These are phyloP conservation scores for Falco naumanni DNA, from an alignment of 2,797 vertebrate genomes.

Conservation along the genomic window DNA sequence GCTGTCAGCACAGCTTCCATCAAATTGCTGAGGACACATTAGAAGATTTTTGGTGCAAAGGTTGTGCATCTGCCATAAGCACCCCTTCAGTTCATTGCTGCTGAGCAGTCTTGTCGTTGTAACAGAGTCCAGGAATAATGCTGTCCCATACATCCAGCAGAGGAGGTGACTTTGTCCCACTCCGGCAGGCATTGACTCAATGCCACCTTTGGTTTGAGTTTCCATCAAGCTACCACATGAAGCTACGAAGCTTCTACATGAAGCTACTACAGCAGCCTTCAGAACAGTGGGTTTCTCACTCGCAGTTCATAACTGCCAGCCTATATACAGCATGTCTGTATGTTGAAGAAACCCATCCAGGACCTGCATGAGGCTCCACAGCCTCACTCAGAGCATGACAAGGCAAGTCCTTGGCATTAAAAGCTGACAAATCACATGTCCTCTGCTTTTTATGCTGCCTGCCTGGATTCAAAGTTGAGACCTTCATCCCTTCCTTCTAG, in stretches of 20 bases:
- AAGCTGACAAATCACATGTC: background rate
- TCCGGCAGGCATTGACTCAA: background rate
- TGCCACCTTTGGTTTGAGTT: background rate
- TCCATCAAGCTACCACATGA: background rate
- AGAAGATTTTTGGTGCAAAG: background rate
- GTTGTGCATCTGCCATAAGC: background rate
- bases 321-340: background rate
- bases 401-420: background rate
- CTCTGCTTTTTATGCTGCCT: background rate
- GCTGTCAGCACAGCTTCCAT: background rate
- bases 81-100: background rate
- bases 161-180: background rate
- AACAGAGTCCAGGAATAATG: background rate
- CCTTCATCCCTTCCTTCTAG: background rate
- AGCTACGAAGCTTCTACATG: no score
- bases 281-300: background rate
- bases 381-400: background rate
- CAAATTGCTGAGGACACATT: background rate
- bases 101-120: background rate
- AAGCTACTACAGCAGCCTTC: background rate
- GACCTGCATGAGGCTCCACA: background rate
- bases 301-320: accelerated
- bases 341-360: background rate
- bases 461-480: background rate
- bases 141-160: background rate